These are phyloP conservation scores for Xenopus petersii DNA, from an alignment of 2,797 vertebrate genomes.

Conservation along the genomic window DNA sequence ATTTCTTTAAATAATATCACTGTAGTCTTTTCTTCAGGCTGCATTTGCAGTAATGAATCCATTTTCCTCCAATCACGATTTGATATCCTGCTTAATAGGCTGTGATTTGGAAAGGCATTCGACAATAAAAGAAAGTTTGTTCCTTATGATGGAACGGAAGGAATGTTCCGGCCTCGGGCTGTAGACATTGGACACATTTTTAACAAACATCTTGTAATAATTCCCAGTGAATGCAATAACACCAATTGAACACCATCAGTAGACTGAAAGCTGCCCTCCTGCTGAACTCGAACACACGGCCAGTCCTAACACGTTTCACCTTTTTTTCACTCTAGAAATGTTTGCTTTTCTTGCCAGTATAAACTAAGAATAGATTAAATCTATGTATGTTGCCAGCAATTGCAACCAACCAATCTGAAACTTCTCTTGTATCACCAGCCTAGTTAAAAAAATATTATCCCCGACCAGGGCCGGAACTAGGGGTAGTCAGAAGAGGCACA, in stretches of 20 bases:
- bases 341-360: constrained; percentile 1
- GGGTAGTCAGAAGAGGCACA: no score
- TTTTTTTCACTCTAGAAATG: constrained; percentile 1
- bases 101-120: not conserved
- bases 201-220: constrained; percentile 51
- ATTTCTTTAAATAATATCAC: no score
- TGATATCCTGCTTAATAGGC: not conserved
- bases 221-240: constrained; percentile 32
- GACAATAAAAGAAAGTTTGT: constrained; percentile 12
- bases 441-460: no score
- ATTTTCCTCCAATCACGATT: not conserved
- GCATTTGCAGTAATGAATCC: not conserved
- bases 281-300: constrained; percentile 50
- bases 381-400: not conserved
- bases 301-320: constrained; percentile 47
- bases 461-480: no score
- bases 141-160: constrained; percentile 39
- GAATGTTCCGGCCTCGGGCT: constrained; percentile 49
- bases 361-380: not conserved
- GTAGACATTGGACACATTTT: constrained; percentile 49
- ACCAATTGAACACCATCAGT: constrained; percentile 41
- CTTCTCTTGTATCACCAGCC: no score
- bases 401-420: not conserved
- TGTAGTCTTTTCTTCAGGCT: not conserved
- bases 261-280: constrained; percentile 40